Evolutionary conservation across 2,797 vertebrate genomes (phyloP), one percentile per base, ranked within the genome.

Genomic region (Hipposideros larvatus): DNA sequence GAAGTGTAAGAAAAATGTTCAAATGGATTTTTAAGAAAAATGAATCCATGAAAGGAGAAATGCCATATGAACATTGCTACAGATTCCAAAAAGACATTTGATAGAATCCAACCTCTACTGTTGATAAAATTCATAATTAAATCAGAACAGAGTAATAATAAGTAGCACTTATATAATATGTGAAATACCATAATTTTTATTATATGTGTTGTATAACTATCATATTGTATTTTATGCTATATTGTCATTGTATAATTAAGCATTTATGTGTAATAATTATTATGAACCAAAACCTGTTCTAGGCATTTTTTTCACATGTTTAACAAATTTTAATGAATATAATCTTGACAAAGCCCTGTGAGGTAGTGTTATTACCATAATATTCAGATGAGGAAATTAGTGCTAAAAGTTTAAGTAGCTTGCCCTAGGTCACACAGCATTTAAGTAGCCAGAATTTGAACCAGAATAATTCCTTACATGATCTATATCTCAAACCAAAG

Each of bases 261-360:
- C 14, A 48, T 70, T 63, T 78, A 63, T 71, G 55, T 57, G 53
- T 59, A 59, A n/a, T 11, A 84, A 87, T 82, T 65, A 68, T 34
- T 65, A 70, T 88, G 65, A 55, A 22, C 10, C 26, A 78, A 71
- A 46, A 4, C 66, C 4, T 34, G 22, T 66, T 73, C 4, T 66
- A 74, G 57, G 3, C 24, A 70, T 59, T 86, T 88, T 88, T 86
- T 83, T 92, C 53, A 93, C 71, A 78, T 71, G 59, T 87, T 93
- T 78, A 91, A n/a, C 41, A 46, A 82, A 71, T 53, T 90, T 84
- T 92, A 86, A 94, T 92, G 18, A 78, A 86, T 31, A 71, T 95
- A 61, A 83, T 63, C n/a, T 34, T 90, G 80, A 83, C 43, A 77
- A 83, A 87, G 57, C 46, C 24, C 24, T 90, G 16, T 57, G 51